Base-by-base conservation (phyloP, 2,797 vertebrate species). In the Gallirallus australis region DNA sequence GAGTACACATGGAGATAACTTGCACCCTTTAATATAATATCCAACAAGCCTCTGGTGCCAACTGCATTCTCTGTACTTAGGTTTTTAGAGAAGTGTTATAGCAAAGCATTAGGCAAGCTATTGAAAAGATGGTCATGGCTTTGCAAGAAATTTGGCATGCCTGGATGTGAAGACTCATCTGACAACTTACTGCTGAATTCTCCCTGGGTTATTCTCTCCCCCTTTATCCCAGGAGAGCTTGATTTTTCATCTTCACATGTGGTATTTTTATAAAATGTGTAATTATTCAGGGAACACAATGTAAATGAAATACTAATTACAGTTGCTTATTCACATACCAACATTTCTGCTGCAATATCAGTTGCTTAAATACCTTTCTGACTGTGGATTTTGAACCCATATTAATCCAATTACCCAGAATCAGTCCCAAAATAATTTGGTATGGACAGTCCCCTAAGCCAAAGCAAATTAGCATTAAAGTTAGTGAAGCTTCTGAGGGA, bases 321-420 rank as follows among this genome's bases (percentile, higher is more conserved):
- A 66, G 27, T 66, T 86, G 15, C 47, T 94, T 79, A 79, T 95
- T 81, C 75, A 91, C 75, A 64, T 92, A 87, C 35, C 35, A 89
- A 16, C 48, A 80, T 53, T 84, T 80, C 64, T 85, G 52, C 28
- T 82, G 42, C 28, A 64, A 6, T 80, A 40, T 66, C 45, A 70
- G 27, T 89, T 94, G n/a, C 25, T 84, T 85, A 68, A 91, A 70
- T 77, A 90, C 23, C 8, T 56, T 86, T 82, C 48, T 92, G 86
- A 82, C 81, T 61, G 47, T 71, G 48, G 53, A 86, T 78, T 95
- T 93, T 31, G 17, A 82, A 85, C 53, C 60, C 12, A 23, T 72
- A 69, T 65, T 75, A 91, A 93, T 78, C 47, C 31, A 88, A 48
- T 88, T 88, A 88, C 30, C 21, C 47, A 83, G 72, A 90, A 90